phyloP scores from a whole-genome alignment of 1,140 invertebrate genomes.

The Atta cephalotes region DNA sequence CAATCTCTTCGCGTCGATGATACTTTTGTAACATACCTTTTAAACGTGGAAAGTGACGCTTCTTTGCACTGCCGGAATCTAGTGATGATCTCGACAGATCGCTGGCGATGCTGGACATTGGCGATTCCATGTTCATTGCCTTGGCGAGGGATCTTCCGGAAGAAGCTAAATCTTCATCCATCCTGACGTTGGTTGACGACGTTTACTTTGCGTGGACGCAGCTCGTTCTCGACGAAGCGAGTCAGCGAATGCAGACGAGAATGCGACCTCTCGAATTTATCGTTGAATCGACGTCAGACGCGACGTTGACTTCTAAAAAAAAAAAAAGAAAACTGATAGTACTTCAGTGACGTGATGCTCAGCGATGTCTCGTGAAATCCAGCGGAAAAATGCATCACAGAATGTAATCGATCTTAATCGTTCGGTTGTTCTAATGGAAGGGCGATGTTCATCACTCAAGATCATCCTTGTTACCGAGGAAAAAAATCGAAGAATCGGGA shows the following conservation, averaged over 20 bases:
- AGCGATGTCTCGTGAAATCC: conserved; percentile 15
- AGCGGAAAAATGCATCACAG: not conserved
- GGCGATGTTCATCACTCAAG: not conserved
- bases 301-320: conserved; percentile 26
- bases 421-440: not conserved
- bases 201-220: conserved; percentile 18
- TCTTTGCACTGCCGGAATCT: conserved; percentile 24
- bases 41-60: not conserved
- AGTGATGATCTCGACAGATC: conserved; percentile 72
- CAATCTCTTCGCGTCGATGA: not conserved
- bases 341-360: not conserved
- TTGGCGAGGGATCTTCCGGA: not conserved
- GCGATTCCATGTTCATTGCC: conserved; percentile 53
- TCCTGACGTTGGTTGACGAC: conserved; percentile 27
- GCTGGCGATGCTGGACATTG: conserved; percentile 71
- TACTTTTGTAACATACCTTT: not conserved
- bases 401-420: conserved; percentile 2
- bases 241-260: not conserved
- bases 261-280: conserved; percentile 38
- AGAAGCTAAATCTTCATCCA: conserved; percentile 33
- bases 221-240: not conserved
- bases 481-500: not conserved
- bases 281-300: conserved; percentile 12
- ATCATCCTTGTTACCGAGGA: not conserved
- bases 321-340: not conserved